Percentiles rank a stretch among this genome's conserved stretches.
Evolutionary conservation across 1,140 invertebrate genomes (phyloP).

Genomic region (Sycobia sp.): DNA sequence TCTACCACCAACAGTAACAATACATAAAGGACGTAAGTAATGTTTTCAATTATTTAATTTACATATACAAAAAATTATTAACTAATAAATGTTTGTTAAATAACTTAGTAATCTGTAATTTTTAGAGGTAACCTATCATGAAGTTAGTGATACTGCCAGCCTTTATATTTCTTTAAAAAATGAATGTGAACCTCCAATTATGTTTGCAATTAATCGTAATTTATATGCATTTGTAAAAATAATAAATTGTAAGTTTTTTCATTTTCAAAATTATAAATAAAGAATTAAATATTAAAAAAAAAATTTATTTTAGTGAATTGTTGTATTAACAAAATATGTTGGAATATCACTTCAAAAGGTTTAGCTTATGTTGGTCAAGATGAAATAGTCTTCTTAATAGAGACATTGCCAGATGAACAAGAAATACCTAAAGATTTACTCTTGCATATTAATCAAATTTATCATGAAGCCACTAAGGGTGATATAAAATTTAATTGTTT

Average conservation of each 20-base stretch:
- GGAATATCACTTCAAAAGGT: slow-evolving; percentile 82
- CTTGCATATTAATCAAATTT: slow-evolving; percentile 75
- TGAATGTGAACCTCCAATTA: slow-evolving; percentile 67
- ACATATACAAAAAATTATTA: neutral
- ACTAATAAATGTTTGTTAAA: no score
- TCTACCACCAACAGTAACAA: slow-evolving; percentile 65
- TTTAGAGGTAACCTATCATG: slow-evolving; percentile 66
- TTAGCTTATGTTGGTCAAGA: slow-evolving; percentile 84
- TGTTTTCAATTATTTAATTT: slow-evolving; percentile 21
- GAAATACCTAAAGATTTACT: slow-evolving; percentile 80
- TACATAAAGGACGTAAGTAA: slow-evolving; percentile 63
- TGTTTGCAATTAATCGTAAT: slow-evolving; percentile 82
- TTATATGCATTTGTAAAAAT: slow-evolving; percentile 79
- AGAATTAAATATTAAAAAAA: neutral
- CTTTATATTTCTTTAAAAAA: slow-evolving; percentile 64
- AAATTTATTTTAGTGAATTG: slow-evolving; percentile 72
- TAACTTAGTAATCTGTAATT: slow-evolving; percentile 13
- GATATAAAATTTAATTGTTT: neutral
- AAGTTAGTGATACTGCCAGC: slow-evolving; percentile 61
- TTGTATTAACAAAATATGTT: slow-evolving; percentile 79
- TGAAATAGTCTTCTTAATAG: slow-evolving; percentile 81
- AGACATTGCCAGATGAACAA: slow-evolving; percentile 73
- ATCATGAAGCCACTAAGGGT: slow-evolving; percentile 80
- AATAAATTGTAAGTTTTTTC: slow-evolving; percentile 71
- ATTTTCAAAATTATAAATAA: neutral